Evolutionary conservation across 2,113 vertebrate species (phyloP).

Genomic region (Clarias macrocephalus): DNA sequence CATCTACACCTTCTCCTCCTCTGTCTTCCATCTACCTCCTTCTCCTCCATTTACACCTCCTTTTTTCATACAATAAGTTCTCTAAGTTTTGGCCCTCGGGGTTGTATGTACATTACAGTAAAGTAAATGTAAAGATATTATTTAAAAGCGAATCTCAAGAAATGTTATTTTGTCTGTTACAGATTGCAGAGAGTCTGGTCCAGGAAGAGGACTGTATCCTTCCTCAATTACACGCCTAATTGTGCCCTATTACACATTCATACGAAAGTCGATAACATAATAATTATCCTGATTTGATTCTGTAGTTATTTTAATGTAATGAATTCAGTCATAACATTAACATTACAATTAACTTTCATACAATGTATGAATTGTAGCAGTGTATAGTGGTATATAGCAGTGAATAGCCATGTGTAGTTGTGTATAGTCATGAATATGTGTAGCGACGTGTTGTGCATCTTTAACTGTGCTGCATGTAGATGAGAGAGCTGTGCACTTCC

Average conservation of each 20-base stretch:
- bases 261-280: background rate
- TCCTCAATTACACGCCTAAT: constrained; percentile 49
- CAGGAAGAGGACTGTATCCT: constrained; percentile 96
- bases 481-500: constrained; percentile 87
- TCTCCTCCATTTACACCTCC: background rate
- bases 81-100: background rate
- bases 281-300: background rate
- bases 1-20: background rate
- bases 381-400: background rate
- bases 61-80: background rate
- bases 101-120: background rate
- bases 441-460: constrained; percentile 35
- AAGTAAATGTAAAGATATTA: background rate
- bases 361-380: too few species aligned
- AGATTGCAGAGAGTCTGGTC: constrained; percentile 94
- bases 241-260: background rate
- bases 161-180: constrained; percentile 4
- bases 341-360: too few species aligned
- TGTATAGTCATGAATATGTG: background rate
- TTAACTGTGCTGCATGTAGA: constrained; percentile 77
- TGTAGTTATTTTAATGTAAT: background rate
- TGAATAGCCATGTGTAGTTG: background rate
- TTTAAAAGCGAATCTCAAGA: background rate
- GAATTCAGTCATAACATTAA: background rate
- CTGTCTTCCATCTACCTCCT: background rate